Percentiles rank a stretch among this genome's conserved stretches.
Conservation (phyloP, 2,797 vertebrate species). For the Schizothorax lantsangensis region DNA sequence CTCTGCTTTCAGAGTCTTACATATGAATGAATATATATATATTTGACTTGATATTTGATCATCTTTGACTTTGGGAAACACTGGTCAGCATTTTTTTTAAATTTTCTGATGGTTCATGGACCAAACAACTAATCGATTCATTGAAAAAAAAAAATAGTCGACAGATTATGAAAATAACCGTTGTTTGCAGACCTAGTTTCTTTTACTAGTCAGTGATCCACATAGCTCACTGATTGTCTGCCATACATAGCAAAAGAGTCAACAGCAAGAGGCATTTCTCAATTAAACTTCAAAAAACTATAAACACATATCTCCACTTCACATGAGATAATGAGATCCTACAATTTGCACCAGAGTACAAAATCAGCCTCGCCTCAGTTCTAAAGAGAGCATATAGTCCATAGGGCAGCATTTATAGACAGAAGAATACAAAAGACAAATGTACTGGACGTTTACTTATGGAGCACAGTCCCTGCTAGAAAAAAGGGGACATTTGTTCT, state of each 20-base stretch:
- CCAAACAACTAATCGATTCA: not conserved
- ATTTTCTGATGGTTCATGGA: not conserved
- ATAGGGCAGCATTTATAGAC: not conserved
- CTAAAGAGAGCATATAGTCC: not conserved
- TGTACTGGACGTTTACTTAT: too few relatives aligned
- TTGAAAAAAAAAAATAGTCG: not conserved
- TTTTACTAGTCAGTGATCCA: not conserved
- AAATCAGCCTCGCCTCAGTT: not conserved
- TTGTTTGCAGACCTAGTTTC: too few relatives aligned
- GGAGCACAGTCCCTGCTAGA: not conserved
- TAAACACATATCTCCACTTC: not conserved
- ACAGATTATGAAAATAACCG: too few relatives aligned
- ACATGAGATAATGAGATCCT: not conserved
- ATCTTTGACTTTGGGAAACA: too few relatives aligned
- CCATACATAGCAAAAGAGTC: slow-evolving; percentile 8
- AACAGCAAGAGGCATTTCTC: not conserved
- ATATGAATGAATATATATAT: not conserved
- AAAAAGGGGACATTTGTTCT: slow-evolving; percentile 3
- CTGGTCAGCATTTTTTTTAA: too few relatives aligned
- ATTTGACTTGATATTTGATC: too few relatives aligned
- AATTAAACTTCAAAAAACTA: not conserved
- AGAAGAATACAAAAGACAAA: too few relatives aligned
- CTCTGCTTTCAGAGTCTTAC: not conserved
- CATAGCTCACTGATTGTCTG: not conserved
- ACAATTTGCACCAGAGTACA: not conserved